Evolutionary conservation across 2,888 invertebrate species (phyloP), one percentile per base, ranked within the genome.

Genomic region (Apamea monoglypha): DNA sequence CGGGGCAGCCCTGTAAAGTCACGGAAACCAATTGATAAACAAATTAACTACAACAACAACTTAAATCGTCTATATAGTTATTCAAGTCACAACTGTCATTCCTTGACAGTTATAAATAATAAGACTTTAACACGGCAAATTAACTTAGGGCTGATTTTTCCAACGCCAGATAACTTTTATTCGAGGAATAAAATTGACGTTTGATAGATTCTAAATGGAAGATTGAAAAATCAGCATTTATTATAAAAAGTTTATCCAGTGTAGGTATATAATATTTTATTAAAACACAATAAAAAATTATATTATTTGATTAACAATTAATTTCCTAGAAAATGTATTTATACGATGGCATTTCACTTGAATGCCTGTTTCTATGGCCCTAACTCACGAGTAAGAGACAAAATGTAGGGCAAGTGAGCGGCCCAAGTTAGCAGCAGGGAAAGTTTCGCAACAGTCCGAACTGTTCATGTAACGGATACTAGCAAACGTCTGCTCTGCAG

Each of bases 331-430:
- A 56, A 25, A 3, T 25, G n/a, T n/a, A n/a, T n/a, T 44, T 18
- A 5, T 32, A 18, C 1, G 18, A 3, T 18, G 1, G 14, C 18
- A 21, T 53, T n/a, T 29, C 5, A 18, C 21, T 7, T 47, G 0
- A 16, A 64, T 21, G 3, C 25, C 36, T 21, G n/a, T 6, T 70
- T 89, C 78, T 63, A 61, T 84, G 82, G 91, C 92, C 89, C 74
- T 36, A 83, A 76, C 75, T 80, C 75, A 74, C 84, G 79, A 89
- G 86, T 89, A 90, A 89, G 90, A 91, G 89, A 91, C 90, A 91
- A 91, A 92, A 93, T 93, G 90, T 93, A 92, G 92, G 92, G 89
- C 92, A 92, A 90, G 90, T 88, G 90, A 91, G 89, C 89, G 83
- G 91, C 85, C 88, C 87, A 92, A 93, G 91, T 93, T 93, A 90